Evolutionary conservation across 2,797 vertebrate genomes (phyloP).

Genomic region (Austrolebias charrua): DNA sequence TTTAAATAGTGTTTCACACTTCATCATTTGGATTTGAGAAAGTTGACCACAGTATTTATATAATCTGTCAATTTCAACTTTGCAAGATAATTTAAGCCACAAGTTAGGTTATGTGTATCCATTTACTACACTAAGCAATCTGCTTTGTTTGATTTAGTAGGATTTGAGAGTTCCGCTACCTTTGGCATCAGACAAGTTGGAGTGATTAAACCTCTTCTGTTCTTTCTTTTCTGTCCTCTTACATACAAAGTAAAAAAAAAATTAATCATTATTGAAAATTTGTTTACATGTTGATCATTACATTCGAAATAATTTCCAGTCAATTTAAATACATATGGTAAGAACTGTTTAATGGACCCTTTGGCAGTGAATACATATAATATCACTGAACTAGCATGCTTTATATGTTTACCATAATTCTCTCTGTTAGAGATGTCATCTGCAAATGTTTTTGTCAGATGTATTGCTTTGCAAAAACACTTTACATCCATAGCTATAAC

Average conservation of each 20-base stretch:
- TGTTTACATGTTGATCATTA: too few relatives aligned
- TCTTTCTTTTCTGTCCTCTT: neutral
- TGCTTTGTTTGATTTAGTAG: slow-evolving; percentile 11
- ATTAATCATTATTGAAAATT: too few relatives aligned
- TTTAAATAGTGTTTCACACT: slow-evolving; percentile 51
- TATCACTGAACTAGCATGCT: neutral
- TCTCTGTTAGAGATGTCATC: slow-evolving; percentile 25
- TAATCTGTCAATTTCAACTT: slow-evolving; percentile 4
- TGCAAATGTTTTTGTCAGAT: slow-evolving; percentile 43
- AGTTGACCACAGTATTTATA: slow-evolving; percentile 1
- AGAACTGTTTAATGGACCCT: neutral
- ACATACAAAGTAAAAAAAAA: too few relatives aligned
- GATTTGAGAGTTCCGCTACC: slow-evolving; percentile 21
- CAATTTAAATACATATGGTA: neutral
- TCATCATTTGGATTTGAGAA: slow-evolving; percentile 42
- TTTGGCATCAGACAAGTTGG: slow-evolving; percentile 19
- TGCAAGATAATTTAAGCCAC: slow-evolving; percentile 14
- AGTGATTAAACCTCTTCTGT: neutral
- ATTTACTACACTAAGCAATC: slow-evolving; percentile 8
- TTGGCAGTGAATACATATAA: neutral
- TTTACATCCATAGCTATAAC: slow-evolving; percentile 31
- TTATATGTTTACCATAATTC: neutral
- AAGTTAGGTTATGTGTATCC: slow-evolving; percentile 14
- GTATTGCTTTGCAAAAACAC: slow-evolving; percentile 51
- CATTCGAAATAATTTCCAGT: too few relatives aligned